Evolutionary conservation across 1,140 invertebrate species (phyloP), one percentile per base, ranked within the genome.

Genomic region (Drosophila sproati): DNA sequence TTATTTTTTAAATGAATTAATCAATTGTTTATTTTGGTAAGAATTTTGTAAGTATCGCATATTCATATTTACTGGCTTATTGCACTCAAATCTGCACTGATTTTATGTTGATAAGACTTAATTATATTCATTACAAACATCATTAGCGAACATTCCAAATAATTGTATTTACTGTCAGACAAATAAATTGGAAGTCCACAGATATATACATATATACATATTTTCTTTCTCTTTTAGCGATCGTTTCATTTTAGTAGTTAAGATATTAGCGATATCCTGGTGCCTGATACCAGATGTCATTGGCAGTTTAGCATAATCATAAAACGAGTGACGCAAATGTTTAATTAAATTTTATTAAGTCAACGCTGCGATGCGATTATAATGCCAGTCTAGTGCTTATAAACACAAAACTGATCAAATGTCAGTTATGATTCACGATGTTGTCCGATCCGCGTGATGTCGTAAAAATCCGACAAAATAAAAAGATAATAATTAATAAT

Each of bases 391-490:
- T 34, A 47, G 34, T 20, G 48, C 12, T 31, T 60, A 68, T 50
- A 37, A 12, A 37, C 64, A 34, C 50, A 68, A 29, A 62, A 56
- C 72, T 74, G 70, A 74, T 74, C 72, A 74, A 74, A 29, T 51
- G 56, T 35, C 56, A 41, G 56, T 29, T 50, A 69, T 74, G 64
- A 70, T 74, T 74, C 66, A 63, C 43, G n/a, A 64, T 5, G 8
- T 7, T 35, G 60, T 64, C 34, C 52, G 52, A 51, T 39, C 6
- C 70, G 54, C 71, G 51, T 62, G 72, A 70, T 62, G 51, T 70
- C 43, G 57, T 74, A 74, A 56, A 73, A 70, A 62, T 61, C 56
- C 12, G 55, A 12, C 29, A 60, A 37, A 59, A 59, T 73, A 68
- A 37, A 31, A 61, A 54, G 61, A 61, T 52, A 41, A 59, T 34